Evolutionary conservation across 1,140 invertebrate species (phyloP).

Genomic region (Eciton burchellii): DNA sequence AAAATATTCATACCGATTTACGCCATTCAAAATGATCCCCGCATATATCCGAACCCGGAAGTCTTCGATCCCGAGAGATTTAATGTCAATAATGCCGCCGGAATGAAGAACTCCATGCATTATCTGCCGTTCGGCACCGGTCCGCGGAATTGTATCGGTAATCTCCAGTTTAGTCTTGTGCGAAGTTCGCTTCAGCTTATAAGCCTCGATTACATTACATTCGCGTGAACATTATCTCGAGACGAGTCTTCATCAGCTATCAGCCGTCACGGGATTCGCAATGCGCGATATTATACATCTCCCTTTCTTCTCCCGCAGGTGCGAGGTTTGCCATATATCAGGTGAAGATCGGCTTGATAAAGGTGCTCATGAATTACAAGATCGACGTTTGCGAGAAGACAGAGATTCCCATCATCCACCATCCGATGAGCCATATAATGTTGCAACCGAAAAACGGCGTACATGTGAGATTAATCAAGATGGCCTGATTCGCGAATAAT

Average conservation of each 20-base stretch:
- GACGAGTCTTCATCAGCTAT: too few relatives aligned
- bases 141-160: slow-evolving; percentile 64
- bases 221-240: background rate
- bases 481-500: background rate
- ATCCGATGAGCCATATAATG: background rate
- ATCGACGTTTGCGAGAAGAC: slow-evolving; percentile 60
- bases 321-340: slow-evolving; percentile 55
- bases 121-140: slow-evolving; percentile 58
- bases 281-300: too few relatives aligned
- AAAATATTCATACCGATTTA: slow-evolving; percentile 18
- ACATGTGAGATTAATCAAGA: slow-evolving; percentile 45
- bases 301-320: slow-evolving; percentile 42
- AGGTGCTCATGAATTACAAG: slow-evolving; percentile 50
- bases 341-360: slow-evolving; percentile 44
- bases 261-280: too few relatives aligned
- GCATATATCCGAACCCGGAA: slow-evolving; percentile 57
- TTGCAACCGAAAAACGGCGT: slow-evolving; percentile 6
- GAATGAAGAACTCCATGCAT: slow-evolving; percentile 46
- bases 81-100: background rate
- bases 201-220: background rate
- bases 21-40: slow-evolving; percentile 41
- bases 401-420: background rate
- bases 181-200: too few relatives aligned
- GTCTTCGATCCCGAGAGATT: slow-evolving; percentile 61
- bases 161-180: background rate